Conservation (phyloP, 92 coral and sea anemone species). For the Pocillopora meandrina region DNA sequence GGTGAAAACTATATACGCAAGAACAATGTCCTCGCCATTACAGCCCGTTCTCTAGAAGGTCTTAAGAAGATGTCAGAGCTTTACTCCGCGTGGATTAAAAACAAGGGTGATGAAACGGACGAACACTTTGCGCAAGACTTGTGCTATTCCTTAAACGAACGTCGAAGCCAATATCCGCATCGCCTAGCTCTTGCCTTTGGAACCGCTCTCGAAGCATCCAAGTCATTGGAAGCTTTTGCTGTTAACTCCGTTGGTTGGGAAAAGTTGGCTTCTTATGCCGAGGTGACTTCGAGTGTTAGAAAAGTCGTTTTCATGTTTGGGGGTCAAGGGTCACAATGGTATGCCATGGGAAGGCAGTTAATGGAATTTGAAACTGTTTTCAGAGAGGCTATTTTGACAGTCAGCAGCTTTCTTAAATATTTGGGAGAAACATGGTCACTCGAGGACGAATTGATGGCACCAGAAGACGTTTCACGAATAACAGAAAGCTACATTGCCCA, state of each 20-base stretch:
- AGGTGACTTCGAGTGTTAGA: slow-evolving; percentile 12
- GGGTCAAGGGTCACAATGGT: slow-evolving; percentile 90
- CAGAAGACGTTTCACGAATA: slow-evolving; percentile 48
- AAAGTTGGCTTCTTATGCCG: slow-evolving; percentile 45
- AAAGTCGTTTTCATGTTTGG: slow-evolving; percentile 83
- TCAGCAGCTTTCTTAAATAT: slow-evolving; percentile 53
- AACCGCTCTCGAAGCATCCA: slow-evolving; percentile 62
- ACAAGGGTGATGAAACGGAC: slow-evolving; percentile 51
- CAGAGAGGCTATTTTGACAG: slow-evolving; percentile 44
- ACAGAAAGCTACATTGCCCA: slow-evolving; percentile 67
- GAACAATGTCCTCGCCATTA: slow-evolving; percentile 53
- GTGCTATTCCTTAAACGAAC: slow-evolving; percentile 82
- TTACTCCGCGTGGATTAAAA: slow-evolving; percentile 61
- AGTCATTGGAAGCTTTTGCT: slow-evolving; percentile 49
- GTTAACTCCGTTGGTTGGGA: slow-evolving; percentile 50
- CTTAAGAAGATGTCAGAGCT: slow-evolving; percentile 51
- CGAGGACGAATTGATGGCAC: slow-evolving; percentile 53
- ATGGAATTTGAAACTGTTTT: slow-evolving; percentile 73
- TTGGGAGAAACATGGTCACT: slow-evolving; percentile 70
- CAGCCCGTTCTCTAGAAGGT: slow-evolving; percentile 71
- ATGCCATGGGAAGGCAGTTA: slow-evolving; percentile 84
- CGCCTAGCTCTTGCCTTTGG: slow-evolving; percentile 72
- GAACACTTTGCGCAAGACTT: slow-evolving; percentile 41
- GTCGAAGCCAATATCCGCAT: slow-evolving; percentile 70
- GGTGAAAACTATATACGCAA: neutral